Base-by-base conservation (phyloP, 1,140 invertebrate species). In the Drosophila auraria region DNA sequence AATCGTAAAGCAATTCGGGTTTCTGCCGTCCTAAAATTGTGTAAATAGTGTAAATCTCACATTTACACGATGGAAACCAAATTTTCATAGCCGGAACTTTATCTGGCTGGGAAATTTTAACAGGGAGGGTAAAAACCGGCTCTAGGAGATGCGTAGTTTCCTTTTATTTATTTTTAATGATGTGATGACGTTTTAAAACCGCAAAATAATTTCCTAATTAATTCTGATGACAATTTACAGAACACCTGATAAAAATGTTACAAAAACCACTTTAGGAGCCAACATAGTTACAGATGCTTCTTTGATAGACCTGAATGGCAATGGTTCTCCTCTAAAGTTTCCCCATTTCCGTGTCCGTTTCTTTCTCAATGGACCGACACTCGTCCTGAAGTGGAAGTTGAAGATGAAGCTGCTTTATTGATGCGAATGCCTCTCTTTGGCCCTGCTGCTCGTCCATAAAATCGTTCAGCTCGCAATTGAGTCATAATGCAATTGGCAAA, bases 401-500 rank as follows among this genome's bases (percentile, higher is more conserved):
- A 38, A 38, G 30, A n/a, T 58, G 47, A 62, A 66, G 65, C 63
- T 80, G 45, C 42, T 44, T 59, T 44, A 51, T 56, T 36, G 66
- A 71, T 66, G 82, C 40, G 50, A 44, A n/a, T 60, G 68, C 80
- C 77, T 36, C 57, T 68, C 64, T 57, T 70, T 50, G 42, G 64
- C 60, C 45, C 73, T 60, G 60, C 62, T 14, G 51, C 36, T 71
- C 45, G 61, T 61, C 73, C 73, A 83, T 81, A 70, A 83, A 89
- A 89, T 86, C 86, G 79, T 68, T 86, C 84, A 80, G 54, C 82
- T 82, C 68, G 74, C 86, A 90, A 90, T 90, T 90, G 86, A 90
- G 86, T 90, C 89, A 90, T 90, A 90, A 90, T 90, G 82, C 86
- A 90, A 90, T 90, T 90, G 87, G 82, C 86, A 90, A 90, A 90